Base-by-base conservation (phyloP, 2,113 vertebrate genomes). In the Indicator maculatus region DNA sequence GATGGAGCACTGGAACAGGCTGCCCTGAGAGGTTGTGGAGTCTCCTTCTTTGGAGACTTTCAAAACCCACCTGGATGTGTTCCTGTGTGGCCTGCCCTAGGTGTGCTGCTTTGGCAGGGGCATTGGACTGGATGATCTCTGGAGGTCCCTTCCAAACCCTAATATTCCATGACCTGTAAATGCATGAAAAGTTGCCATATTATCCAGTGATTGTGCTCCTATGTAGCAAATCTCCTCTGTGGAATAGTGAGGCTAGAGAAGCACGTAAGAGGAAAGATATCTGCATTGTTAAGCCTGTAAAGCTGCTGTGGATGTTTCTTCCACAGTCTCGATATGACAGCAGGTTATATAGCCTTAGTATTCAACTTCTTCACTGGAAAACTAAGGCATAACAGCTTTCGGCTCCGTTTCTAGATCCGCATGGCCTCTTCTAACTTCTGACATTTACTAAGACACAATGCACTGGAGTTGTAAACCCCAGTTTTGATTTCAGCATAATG, bases 401-500 rank as follows among this genome's bases (percentile, higher is more conserved):
- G 61, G 31, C 39, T 72, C 17, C 6, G 1, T 2, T 4, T 81
- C 60, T 63, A 26, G 26, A 72, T 64, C 11, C 38, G 28, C 12
- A 1, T 14, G 10, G 28, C 4, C 30, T 4, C 13, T 27, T 19
- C 23, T 12, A 44, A 12, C 60, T 70, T 53, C 41, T 59, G 67
- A 28, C 10, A 4, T 33, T n/a, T n/a, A 26, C 9, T 17, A 31
- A 89, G 19, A 17, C 44, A 11, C 28, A 18, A 0, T 11, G 16
- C 2, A 1, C 26, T n/a, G 27, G 14, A 61, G 27, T 0, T 59
- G 45, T 21, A 83, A 82, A 39, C 9, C 9, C 36, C n/a, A 15
- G 21, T 39, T 93, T 50, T 72, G 36, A 8, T 76, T 16, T 63
- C 0, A 0, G 7, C 0, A 0, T 69, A 20, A 18, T 36, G 33